Evolutionary conservation across 2,888 invertebrate genomes (phyloP).

Genomic region (Adineta ricciae): DNA sequence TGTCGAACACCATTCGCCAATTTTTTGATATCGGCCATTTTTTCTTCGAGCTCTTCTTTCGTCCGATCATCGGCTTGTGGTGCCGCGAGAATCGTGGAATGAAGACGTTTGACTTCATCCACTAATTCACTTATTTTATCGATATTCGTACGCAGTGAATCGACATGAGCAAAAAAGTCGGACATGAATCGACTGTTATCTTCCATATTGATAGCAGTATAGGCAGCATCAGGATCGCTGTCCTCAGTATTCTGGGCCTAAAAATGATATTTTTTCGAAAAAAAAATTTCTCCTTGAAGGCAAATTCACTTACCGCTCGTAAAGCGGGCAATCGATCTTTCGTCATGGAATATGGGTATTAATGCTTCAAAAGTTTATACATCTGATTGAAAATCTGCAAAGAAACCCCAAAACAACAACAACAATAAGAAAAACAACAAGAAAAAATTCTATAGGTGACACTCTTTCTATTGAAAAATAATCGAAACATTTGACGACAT

Average conservation of each 20-base stretch:
- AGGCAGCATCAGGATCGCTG: conserved; percentile 1
- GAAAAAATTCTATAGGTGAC: background rate
- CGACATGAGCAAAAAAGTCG: conserved; percentile 57
- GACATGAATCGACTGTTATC: conserved; percentile 21
- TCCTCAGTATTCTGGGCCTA: conserved; percentile 14
- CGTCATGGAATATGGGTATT: conserved; percentile 18
- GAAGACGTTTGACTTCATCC: conserved; percentile 99
- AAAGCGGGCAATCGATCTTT: conserved; percentile 33
- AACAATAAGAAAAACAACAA: too few relatives aligned
- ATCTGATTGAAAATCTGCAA: background rate
- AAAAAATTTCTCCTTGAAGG: background rate
- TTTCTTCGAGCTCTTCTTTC: conserved; percentile 98
- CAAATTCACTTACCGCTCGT: conserved; percentile 21
- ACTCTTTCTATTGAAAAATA: too few relatives aligned
- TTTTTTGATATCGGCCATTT: conserved; percentile 99
- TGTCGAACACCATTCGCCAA: conserved; percentile 99
- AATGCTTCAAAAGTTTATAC: background rate
- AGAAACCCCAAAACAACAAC: background rate
- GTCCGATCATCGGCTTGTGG: conserved; percentile 98
- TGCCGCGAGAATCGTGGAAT: conserved; percentile 94
- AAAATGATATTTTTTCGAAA: background rate
- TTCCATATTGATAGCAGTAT: background rate
- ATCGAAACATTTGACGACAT: too few relatives aligned
- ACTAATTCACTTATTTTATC: conserved; percentile 98
- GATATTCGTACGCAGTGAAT: conserved; percentile 99